Evolutionary conservation across 2,113 vertebrate species (phyloP), one percentile per base, ranked within the genome.

Genomic region (Hemibates koningsi): DNA sequence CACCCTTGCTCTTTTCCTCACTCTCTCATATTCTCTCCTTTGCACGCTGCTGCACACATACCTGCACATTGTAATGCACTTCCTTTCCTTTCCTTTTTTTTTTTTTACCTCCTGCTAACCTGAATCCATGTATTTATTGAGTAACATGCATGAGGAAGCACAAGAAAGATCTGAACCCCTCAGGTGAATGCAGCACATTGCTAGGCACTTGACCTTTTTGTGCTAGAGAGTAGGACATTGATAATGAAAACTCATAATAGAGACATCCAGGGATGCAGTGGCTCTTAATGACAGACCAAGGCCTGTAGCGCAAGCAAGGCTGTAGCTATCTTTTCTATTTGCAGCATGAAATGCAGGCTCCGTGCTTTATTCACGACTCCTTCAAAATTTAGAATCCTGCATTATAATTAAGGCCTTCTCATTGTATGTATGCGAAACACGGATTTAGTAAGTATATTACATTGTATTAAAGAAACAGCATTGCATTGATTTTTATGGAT

Each of bases 41-140:
- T 90, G 81, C 92, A 88, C 86, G 71, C 71, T 82, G 68, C 83
- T 81, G 66, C 91, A 92, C 89, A 94, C 91, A 91, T 80, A 85
- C 84, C 81, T 86, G 84, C 88, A 94, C 89, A 90, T 89, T 93
- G 85, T 89, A 85, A 90, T 88, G 88, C 92, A 85, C 82, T 90
- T 90, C 87, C 85, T 84, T 89, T 80, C 59, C 79, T 66, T 82
- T 56, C 4, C 3, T 80, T 29, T 82, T 3, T 83, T 87, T 87
- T 87, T 87, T 56, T 61, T 53, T 56, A 84, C 84, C 79, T 80
- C 83, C 59, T 52, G 66, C 84, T 91, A 95, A 94, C 93, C 94
- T 89, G 90, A 94, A 94, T 94, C 93, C 92, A 93, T 95, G 92
- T 95, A 91, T 93, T 93, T 94, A 93, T 93, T 94, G 92, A 94